phyloP scores from a whole-genome alignment of 1,140 invertebrate genomes.

The Popillia japonica region DNA sequence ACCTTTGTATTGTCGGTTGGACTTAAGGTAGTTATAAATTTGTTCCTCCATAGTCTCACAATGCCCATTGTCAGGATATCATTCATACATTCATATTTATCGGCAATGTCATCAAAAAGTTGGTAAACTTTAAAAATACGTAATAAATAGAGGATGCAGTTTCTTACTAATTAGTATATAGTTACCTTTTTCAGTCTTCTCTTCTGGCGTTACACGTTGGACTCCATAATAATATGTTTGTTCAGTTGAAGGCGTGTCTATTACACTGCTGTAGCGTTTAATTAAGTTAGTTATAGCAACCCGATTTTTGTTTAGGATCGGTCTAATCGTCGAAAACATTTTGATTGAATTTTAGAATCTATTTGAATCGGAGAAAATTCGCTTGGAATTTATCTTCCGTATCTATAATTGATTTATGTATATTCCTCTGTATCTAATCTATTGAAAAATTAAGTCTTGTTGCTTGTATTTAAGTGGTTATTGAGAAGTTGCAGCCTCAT shows the following conservation, averaged over 20 bases:
- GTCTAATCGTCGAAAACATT: neutral
- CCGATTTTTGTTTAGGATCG: neutral
- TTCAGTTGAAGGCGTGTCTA: neutral
- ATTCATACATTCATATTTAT: conserved; percentile 97
- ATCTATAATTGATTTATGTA: too few relatives aligned
- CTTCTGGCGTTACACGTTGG: conserved; percentile 80
- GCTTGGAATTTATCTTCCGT: too few relatives aligned
- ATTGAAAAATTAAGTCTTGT: too few relatives aligned
- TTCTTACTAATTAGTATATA: neutral
- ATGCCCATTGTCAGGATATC: conserved; percentile 96
- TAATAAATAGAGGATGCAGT: neutral
- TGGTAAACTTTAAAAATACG: conserved; percentile 76
- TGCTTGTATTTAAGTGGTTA: too few relatives aligned
- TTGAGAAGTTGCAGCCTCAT: too few relatives aligned
- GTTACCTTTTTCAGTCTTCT: conserved; percentile 87
- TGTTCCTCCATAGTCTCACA: conserved; percentile 97
- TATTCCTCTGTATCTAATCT: too few relatives aligned
- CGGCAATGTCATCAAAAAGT: conserved; percentile 95
- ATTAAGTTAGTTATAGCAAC: neutral
- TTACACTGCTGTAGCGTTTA: neutral
- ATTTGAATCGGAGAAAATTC: too few relatives aligned
- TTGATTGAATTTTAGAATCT: too few relatives aligned
- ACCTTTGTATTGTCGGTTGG: conserved; percentile 82
- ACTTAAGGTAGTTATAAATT: conserved; percentile 82
- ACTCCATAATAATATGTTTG: conserved; percentile 92